Percentiles rank a stretch among this genome's conserved stretches.
phyloP scores from a whole-genome alignment of 1,140 invertebrate genomes.

The Melanaphis sacchari region DNA sequence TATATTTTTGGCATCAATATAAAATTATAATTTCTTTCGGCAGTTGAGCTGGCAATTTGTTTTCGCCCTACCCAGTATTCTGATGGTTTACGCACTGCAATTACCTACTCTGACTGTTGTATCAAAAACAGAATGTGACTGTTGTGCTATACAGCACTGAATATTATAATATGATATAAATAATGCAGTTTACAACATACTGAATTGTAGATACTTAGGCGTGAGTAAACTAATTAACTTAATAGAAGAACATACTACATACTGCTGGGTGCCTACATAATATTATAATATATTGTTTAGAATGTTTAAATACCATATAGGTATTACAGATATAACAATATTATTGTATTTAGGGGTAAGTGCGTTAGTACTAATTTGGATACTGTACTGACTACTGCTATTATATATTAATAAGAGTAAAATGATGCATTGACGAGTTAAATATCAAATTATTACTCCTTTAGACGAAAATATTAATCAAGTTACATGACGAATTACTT shows the following conservation, averaged over 20 bases:
- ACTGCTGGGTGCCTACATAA: neutral
- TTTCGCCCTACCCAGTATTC: neutral
- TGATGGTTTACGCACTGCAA: neutral
- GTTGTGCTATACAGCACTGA: neutral
- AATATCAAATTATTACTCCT: neutral
- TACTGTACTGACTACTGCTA: neutral
- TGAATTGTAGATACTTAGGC: neutral
- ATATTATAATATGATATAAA: neutral
- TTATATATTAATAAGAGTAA: neutral
- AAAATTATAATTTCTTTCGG: conserved; percentile 5
- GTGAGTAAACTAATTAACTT: neutral
- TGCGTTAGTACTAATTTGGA: neutral
- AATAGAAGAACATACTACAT: neutral
- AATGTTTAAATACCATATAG: too few species aligned
- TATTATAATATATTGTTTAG: neutral
- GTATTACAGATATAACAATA: too few species aligned
- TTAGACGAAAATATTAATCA: neutral
- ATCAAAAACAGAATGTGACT: neutral
- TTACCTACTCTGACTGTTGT: neutral
- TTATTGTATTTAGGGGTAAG: too few species aligned
- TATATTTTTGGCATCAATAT: conserved; percentile 32
- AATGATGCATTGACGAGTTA: neutral
- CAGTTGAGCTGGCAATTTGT: neutral
- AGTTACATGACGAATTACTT: neutral
- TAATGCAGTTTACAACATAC: neutral